phyloP scores from a whole-genome alignment of 2,888 invertebrate genomes.

The Ophion ventricosus region DNA sequence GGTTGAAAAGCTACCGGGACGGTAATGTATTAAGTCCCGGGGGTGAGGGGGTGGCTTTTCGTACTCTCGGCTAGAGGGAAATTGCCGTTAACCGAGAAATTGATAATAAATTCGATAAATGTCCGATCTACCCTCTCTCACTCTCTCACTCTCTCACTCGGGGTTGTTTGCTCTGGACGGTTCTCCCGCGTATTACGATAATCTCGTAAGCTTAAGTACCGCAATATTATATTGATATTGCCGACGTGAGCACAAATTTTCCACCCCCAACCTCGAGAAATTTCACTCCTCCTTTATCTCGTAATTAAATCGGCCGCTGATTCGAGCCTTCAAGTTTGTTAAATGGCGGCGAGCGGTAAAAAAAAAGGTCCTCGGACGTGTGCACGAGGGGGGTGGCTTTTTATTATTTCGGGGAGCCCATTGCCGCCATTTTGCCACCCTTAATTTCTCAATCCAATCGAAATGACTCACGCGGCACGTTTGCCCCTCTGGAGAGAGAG shows the following conservation, averaged over 20 bases:
- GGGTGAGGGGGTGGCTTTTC: constrained; percentile 10
- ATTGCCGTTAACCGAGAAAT: constrained; percentile 81
- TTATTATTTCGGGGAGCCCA: constrained; percentile 18
- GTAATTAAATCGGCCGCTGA: constrained; percentile 33
- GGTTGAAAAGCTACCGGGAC: constrained; percentile 16
- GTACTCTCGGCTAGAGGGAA: constrained; percentile 68
- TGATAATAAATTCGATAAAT: constrained; percentile 83
- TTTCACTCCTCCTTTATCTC: constrained; percentile 45
- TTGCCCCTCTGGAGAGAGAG: constrained; percentile 69
- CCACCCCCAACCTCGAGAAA: constrained; percentile 37
- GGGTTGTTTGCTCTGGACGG: background rate
- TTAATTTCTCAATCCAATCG: constrained; percentile 81
- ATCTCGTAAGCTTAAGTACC: constrained; percentile 80
- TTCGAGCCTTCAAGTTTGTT: constrained; percentile 25
- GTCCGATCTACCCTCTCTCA: constrained; percentile 19
- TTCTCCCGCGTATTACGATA: constrained; percentile 68
- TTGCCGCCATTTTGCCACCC: constrained; percentile 77
- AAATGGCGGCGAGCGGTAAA: constrained; percentile 34
- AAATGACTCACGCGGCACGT: constrained; percentile 80
- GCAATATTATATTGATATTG: constrained; percentile 78
- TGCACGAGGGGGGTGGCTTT: constrained; percentile 14
- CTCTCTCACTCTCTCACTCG: background rate
- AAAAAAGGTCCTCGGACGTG: constrained; percentile 38
- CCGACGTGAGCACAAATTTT: constrained; percentile 58
- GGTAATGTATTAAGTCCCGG: constrained; percentile 54